phyloP scores from a whole-genome alignment of 1,140 invertebrate genomes.

The Euura lappo region DNA sequence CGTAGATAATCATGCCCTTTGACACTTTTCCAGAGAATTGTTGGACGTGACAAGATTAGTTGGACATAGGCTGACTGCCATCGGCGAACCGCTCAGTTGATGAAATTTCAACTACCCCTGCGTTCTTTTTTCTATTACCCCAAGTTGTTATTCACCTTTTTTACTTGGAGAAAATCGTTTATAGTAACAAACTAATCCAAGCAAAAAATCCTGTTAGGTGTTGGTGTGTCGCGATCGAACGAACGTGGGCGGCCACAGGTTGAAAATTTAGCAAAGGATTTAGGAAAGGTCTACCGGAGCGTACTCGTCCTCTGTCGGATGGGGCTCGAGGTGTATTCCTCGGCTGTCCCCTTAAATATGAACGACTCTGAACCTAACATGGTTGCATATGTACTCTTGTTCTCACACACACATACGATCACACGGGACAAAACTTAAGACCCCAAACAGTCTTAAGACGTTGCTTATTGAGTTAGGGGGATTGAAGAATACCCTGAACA shows the following conservation, averaged over 20 bases:
- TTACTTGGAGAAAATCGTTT: conserved; percentile 4
- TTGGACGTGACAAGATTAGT: too few species aligned
- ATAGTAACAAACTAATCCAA: conserved; percentile 1
- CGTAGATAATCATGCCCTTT: too few species aligned
- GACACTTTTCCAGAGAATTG: too few species aligned
- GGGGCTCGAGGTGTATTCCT: neutral
- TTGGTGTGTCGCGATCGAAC: neutral
- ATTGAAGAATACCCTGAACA: conserved; percentile 3
- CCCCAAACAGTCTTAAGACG: conserved; percentile 6
- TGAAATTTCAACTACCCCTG: too few species aligned
- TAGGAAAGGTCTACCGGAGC: neutral
- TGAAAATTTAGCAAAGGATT: neutral
- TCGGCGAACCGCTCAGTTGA: too few species aligned
- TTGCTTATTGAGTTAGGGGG: neutral
- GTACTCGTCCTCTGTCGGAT: neutral
- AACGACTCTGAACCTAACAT: neutral
- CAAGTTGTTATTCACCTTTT: neutral
- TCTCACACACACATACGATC: neutral
- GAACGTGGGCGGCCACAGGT: conserved; percentile 6
- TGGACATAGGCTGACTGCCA: too few species aligned
- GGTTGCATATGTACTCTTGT: conserved; percentile 4
- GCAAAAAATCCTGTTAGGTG: neutral
- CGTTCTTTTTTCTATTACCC: too few species aligned
- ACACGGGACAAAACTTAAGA: neutral
- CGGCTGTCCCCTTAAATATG: neutral